Conservation (phyloP, 2,888 invertebrate genomes). For the Pachliopta kotzebuea region DNA sequence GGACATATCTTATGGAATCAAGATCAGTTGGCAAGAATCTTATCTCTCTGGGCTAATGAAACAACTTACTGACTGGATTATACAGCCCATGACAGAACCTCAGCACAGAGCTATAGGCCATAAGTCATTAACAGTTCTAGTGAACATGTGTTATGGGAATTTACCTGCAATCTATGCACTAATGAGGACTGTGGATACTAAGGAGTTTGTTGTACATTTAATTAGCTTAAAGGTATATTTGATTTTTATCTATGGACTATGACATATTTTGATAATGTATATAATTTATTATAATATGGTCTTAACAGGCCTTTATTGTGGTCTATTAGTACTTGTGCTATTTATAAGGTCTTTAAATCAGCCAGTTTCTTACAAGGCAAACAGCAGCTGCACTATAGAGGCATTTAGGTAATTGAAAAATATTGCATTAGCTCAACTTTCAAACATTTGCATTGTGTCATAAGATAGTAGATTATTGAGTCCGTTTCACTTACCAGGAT, state of each 20-base stretch:
- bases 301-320: too few relatives aligned
- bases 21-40: conserved; percentile 90
- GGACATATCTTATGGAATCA: conserved; percentile 89
- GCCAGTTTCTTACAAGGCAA: too few relatives aligned
- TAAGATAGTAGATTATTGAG: background rate
- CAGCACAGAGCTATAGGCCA: conserved; percentile 69
- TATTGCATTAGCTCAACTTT: too few relatives aligned
- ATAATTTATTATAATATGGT: too few relatives aligned
- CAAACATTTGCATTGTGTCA: background rate
- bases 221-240: conserved; percentile 79
- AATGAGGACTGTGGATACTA: conserved; percentile 86
- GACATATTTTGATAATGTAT: too few relatives aligned
- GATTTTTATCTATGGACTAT: too few relatives aligned
- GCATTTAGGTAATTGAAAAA: too few relatives aligned
- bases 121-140: conserved; percentile 83
- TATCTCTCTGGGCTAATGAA: conserved; percentile 85
- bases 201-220: conserved; percentile 82
- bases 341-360: too few relatives aligned
- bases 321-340: too few relatives aligned
- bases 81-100: conserved; percentile 66
- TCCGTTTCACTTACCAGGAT: conserved; percentile 46
- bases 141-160: conserved; percentile 90
- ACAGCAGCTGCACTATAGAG: too few relatives aligned
- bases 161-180: conserved; percentile 86
- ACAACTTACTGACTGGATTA: conserved; percentile 84